These are phyloP conservation scores for Heterodera schachtii DNA, from an alignment of 1,140 invertebrate genomes.

Conservation along the genomic window DNA sequence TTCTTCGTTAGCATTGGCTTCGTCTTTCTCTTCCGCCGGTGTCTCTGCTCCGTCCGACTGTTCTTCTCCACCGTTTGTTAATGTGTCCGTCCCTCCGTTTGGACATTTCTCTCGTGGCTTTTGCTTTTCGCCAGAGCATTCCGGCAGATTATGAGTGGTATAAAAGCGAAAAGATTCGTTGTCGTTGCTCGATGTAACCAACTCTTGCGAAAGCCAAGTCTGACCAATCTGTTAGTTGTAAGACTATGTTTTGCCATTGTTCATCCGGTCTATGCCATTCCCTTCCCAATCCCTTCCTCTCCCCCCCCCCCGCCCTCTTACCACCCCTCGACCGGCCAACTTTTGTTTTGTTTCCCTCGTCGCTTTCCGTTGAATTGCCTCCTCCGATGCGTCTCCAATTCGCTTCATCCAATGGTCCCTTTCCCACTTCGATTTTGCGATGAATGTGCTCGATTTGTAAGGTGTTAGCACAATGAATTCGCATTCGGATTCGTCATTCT, in stretches of 20 bases:
- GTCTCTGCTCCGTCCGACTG: not conserved
- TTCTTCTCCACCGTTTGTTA: not conserved
- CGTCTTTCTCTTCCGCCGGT: not conserved
- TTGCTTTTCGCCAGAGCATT: not conserved
- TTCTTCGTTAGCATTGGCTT: not conserved
- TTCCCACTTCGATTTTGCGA: slow-evolving; percentile 48
- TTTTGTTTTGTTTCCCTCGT: slow-evolving; percentile 17
- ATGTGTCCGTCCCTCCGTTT: not conserved
- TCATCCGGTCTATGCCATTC: too few relatives aligned
- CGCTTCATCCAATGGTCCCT: slow-evolving; percentile 45
- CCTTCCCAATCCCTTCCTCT: too few relatives aligned
- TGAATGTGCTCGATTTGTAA: slow-evolving; percentile 46
- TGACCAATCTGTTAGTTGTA: not conserved
- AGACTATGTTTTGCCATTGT: too few relatives aligned
- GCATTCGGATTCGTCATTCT: slow-evolving; percentile 54
- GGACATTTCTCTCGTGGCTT: not conserved
- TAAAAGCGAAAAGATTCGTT: not conserved
- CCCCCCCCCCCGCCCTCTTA: not conserved
- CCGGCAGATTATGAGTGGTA: not conserved
- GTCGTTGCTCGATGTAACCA: not conserved
- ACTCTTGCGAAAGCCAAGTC: not conserved
- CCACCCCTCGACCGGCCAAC: slow-evolving; percentile 20
- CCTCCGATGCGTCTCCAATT: slow-evolving; percentile 34
- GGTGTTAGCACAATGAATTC: slow-evolving; percentile 48
- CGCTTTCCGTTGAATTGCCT: slow-evolving; percentile 2